phyloP scores from a whole-genome alignment of 2,113 vertebrate species.

The Petrocephalus zakoni region DNA sequence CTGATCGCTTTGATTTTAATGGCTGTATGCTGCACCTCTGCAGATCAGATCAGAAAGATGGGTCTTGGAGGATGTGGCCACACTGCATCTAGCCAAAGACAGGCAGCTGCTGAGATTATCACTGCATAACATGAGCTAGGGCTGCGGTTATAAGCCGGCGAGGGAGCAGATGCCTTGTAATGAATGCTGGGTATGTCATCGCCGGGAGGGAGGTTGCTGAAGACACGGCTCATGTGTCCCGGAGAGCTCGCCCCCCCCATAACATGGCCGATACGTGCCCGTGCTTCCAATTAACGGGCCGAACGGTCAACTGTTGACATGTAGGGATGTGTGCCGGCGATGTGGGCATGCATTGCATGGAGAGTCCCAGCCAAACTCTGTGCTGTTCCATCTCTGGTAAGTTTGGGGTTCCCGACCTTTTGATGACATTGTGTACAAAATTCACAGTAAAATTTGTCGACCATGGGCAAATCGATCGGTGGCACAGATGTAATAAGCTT shows the following conservation, averaged over 20 bases:
- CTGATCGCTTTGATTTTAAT: background rate
- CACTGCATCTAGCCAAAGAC: background rate
- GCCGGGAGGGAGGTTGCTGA: background rate
- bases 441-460: background rate
- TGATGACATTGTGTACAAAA: background rate
- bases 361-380: slow-evolving; percentile 69
- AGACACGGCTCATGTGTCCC: background rate
- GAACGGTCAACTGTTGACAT: slow-evolving; percentile 71
- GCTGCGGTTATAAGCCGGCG: background rate
- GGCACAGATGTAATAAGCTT: background rate
- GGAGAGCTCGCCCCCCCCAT: background rate
- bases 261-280: slow-evolving; percentile 45
- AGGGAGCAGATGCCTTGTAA: background rate
- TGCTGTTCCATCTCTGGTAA: slow-evolving; percentile 67
- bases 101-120: background rate
- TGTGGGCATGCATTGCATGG: slow-evolving; percentile 69
- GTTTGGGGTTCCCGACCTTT: background rate
- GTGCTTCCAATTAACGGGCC: slow-evolving; percentile 65
- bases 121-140: background rate
- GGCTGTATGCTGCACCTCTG: background rate
- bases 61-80: background rate
- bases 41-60: background rate
- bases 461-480: background rate
- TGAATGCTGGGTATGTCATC: background rate
- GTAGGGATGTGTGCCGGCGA: slow-evolving; percentile 71